A percentile compares a stretch with the other conserved stretches of the same genome.
These are phyloP conservation scores for Augochlorella aurata DNA, from an alignment of 2,888 invertebrate genomes.

Conservation along the genomic window DNA sequence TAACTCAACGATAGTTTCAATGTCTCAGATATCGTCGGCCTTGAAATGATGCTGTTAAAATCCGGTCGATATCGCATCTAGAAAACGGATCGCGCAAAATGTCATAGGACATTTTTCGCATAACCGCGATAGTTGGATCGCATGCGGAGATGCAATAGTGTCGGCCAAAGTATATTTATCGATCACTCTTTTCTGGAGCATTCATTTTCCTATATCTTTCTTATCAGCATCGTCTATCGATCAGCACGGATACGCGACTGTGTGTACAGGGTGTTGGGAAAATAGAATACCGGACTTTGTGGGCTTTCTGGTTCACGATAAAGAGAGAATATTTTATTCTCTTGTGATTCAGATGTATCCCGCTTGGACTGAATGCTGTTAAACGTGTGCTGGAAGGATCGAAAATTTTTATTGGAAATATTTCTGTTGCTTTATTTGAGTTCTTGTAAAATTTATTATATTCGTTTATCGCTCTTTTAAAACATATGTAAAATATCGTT, in stretches of 20 bases:
- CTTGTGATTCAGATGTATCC: background rate
- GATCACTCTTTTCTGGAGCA: conserved; percentile 1
- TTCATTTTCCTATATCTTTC: conserved; percentile 12
- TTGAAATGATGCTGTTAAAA: background rate
- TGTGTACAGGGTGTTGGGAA: background rate
- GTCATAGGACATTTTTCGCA: background rate
- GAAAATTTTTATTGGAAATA: no score
- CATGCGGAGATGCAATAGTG: background rate
- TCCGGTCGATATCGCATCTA: background rate
- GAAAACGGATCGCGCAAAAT: background rate
- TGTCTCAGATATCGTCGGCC: background rate
- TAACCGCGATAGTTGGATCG: background rate
- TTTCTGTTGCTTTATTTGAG: no score
- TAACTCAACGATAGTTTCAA: background rate
- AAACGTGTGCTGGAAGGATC: background rate
- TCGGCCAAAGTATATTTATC: background rate
- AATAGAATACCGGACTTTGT: background rate
- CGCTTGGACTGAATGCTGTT: background rate
- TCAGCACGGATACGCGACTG: background rate
- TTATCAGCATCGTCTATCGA: background rate
- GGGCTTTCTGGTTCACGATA: background rate
- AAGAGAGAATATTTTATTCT: background rate
- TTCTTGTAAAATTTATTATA: no score
- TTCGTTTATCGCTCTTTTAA: no score
- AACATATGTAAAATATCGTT: no score